These are phyloP conservation scores for Mimachlamys varia DNA, from an alignment of 2,888 invertebrate genomes.

Conservation along the genomic window DNA sequence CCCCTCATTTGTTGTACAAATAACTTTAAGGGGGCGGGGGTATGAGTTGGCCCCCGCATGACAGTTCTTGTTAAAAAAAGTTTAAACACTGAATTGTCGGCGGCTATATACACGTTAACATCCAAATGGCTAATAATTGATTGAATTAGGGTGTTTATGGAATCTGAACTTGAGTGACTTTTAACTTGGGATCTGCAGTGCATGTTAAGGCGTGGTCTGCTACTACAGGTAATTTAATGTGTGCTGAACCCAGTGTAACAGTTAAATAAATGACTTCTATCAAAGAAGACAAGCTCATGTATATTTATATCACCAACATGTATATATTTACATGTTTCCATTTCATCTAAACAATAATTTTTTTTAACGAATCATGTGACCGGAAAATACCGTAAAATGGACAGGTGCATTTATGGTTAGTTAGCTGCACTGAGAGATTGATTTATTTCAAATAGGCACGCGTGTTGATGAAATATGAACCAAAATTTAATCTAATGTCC, in stretches of 20 bases:
- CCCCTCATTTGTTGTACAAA: too few species aligned
- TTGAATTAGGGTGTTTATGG: not conserved
- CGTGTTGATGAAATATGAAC: slow-evolving; percentile 17
- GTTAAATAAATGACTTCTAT: slow-evolving; percentile 23
- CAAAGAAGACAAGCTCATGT: slow-evolving; percentile 23
- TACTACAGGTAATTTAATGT: not conserved
- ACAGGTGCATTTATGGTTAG: not conserved
- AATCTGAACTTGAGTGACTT: not conserved
- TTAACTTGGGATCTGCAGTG: not conserved
- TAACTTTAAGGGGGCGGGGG: too few species aligned
- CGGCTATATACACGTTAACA: too few species aligned
- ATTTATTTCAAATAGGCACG: not conserved
- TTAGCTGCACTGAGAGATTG: not conserved
- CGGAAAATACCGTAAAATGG: not conserved
- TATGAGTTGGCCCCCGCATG: too few species aligned
- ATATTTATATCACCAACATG: not conserved
- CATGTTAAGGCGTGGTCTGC: slow-evolving; percentile 1
- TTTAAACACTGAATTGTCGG: too few species aligned
- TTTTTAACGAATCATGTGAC: too few species aligned
- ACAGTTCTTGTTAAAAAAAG: too few species aligned
- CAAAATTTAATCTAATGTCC: not conserved
- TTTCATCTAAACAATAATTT: not conserved
- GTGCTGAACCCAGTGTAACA: not conserved
- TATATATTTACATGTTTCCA: not conserved
- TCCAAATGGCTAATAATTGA: too few species aligned